Evolutionary conservation across 2,797 vertebrate species (phyloP).

Genomic region (Sciurus vulgaris): DNA sequence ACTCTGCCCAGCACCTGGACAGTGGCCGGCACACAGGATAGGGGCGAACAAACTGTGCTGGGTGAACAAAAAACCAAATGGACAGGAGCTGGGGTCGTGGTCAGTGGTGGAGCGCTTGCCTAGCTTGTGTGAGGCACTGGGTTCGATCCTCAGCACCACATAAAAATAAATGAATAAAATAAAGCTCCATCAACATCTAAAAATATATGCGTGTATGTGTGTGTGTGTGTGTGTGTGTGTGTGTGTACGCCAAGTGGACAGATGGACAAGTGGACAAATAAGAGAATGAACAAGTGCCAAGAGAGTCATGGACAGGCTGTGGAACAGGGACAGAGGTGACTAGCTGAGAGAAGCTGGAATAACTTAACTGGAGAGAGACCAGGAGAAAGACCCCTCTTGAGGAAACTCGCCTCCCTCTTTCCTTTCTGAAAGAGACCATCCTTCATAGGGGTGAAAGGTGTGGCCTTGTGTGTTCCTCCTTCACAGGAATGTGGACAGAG

Average conservation of each 20-base stretch:
- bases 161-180: no score
- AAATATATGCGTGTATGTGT: no score
- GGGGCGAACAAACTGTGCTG: neutral
- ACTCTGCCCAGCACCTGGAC: neutral
- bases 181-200: no score
- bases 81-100: neutral
- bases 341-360: neutral
- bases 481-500: neutral
- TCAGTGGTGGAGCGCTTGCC: no score
- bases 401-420: neutral
- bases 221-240: no score
- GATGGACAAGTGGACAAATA: neutral
- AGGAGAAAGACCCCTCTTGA: neutral
- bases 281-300: neutral
- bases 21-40: neutral
- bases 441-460: neutral
- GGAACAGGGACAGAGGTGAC: fast-evolving
- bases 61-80: neutral
- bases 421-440: neutral
- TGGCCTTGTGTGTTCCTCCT: neutral
- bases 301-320: neutral
- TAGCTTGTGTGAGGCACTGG: no score
- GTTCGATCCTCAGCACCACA: no score
- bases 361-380: neutral
- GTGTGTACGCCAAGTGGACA: neutral